Conservation (phyloP, 2,113 vertebrate species). For the Lepus timidus region DNA sequence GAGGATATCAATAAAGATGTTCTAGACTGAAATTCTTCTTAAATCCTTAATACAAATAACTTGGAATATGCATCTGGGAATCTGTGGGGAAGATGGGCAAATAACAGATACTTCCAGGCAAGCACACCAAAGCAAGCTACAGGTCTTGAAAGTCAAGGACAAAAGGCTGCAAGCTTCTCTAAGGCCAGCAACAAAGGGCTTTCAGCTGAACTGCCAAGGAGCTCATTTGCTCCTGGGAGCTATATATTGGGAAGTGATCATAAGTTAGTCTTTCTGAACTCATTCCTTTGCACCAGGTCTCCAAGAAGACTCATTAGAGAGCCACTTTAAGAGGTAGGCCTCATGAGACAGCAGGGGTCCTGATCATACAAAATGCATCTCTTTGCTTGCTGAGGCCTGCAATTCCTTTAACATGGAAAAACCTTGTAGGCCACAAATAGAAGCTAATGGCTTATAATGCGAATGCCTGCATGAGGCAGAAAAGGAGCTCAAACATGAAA, state of each 20-base stretch:
- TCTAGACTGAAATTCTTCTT: neutral
- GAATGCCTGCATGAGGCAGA: neutral
- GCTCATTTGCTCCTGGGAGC: neutral
- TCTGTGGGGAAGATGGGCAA: neutral
- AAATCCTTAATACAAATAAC: conserved; percentile 25
- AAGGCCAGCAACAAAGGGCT: neutral
- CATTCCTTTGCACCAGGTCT: neutral
- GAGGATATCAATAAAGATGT: neutral
- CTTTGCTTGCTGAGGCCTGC: neutral
- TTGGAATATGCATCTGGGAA: neutral
- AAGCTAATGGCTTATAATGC: neutral
- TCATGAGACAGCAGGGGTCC: neutral
- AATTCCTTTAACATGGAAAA: neutral
- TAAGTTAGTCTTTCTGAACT: neutral
- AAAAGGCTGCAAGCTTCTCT: neutral
- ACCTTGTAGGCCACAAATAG: neutral
- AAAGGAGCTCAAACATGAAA: neutral
- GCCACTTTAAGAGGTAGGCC: neutral
- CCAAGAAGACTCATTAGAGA: neutral
- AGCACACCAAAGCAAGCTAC: neutral
- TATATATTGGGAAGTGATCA: neutral
- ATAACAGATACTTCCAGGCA: neutral
- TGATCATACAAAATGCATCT: neutral
- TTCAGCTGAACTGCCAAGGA: neutral
- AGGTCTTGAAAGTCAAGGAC: neutral